phyloP scores from a whole-genome alignment of 2,113 vertebrate genomes.

The Regulus satrapa region DNA sequence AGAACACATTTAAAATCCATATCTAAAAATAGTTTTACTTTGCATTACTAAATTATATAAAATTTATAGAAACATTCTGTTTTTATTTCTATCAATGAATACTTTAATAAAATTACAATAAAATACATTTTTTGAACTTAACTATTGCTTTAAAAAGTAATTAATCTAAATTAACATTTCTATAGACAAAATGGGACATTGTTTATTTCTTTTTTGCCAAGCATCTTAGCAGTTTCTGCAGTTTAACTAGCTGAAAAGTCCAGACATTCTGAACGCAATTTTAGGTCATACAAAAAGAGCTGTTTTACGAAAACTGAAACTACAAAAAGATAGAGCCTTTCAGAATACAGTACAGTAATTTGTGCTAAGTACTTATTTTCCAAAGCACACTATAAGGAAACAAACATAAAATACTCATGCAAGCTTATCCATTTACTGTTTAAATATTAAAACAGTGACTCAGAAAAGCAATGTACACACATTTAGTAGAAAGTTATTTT shows the following conservation, averaged over 20 bases:
- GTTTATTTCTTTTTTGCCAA: background rate
- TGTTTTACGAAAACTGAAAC: background rate
- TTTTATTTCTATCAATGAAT: too few species aligned
- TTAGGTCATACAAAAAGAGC: background rate
- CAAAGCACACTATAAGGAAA: background rate
- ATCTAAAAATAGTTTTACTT: background rate
- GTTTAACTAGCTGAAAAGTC: background rate
- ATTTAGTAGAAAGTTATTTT: constrained; percentile 27
- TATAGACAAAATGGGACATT: background rate
- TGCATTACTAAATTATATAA: background rate
- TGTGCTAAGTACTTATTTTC: background rate
- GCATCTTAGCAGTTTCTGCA: background rate
- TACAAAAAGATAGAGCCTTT: background rate
- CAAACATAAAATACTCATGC: constrained; percentile 21
- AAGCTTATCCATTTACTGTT: background rate
- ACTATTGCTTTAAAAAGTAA: background rate
- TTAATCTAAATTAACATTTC: background rate
- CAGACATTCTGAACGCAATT: background rate
- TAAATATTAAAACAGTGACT: constrained; percentile 27
- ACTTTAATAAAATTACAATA: background rate
- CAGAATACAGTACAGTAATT: background rate
- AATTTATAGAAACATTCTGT: background rate
- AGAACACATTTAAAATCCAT: background rate
- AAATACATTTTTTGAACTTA: background rate
- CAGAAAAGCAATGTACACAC: background rate